Conservation (phyloP, 2,113 vertebrate genomes). For the Dermatemys mawii region DNA sequence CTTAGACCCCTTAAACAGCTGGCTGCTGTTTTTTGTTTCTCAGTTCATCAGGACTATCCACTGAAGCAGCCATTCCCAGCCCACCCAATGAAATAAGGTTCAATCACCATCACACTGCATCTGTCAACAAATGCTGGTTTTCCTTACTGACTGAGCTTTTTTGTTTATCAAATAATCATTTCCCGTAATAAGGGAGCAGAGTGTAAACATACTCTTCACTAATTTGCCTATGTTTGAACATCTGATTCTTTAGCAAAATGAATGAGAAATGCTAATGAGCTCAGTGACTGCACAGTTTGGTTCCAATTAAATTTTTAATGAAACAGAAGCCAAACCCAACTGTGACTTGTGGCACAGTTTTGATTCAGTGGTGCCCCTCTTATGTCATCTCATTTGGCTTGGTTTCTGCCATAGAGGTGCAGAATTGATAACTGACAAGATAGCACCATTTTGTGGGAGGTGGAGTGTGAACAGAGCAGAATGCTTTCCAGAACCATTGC, state of each 20-base stretch:
- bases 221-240: conserved; percentile 70
- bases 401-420: conserved; percentile 15
- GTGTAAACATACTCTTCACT: conserved; percentile 70
- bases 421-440: conserved; percentile 31
- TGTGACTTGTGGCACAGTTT: conserved; percentile 48
- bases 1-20: not conserved
- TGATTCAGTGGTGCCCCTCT: conserved; percentile 44
- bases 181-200: conserved; percentile 56
- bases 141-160: conserved; percentile 23
- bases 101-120: conserved; percentile 46
- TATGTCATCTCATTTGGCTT: conserved; percentile 26
- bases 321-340: conserved; percentile 63
- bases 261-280: conserved; percentile 65
- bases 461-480: not conserved
- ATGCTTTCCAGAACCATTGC: conserved; percentile 9
- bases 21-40: conserved; percentile 9
- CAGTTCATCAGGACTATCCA: not conserved
- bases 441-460: not conserved
- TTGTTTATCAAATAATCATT: conserved; percentile 76
- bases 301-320: conserved; percentile 77
- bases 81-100: not conserved
- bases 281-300: conserved; percentile 67
- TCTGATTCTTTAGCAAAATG: conserved; percentile 62
- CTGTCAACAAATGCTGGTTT: conserved; percentile 27
- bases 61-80: not conserved